phyloP scores from a whole-genome alignment of 2,888 invertebrate genomes.

The Eupithecia inturbata region DNA sequence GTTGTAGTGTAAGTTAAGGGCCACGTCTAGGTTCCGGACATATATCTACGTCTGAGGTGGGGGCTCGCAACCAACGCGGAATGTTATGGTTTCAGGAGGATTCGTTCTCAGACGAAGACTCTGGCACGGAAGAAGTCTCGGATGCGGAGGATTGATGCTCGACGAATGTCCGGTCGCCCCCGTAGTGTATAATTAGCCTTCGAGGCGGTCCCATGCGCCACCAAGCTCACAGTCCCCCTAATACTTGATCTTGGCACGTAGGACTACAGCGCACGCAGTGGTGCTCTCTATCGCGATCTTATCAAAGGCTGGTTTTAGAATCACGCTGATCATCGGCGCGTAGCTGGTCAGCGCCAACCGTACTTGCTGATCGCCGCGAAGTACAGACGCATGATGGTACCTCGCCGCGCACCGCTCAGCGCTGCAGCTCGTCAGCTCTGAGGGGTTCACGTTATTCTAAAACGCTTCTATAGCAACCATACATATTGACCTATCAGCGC shows the following conservation, averaged over 20 bases:
- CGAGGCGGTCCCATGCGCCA: constrained; percentile 49
- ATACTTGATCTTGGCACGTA: constrained; percentile 37
- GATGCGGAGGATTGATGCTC: constrained; percentile 78
- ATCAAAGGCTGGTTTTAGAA: constrained; percentile 43
- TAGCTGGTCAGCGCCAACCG: too few species aligned
- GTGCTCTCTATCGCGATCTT: constrained; percentile 59
- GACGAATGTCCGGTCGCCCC: constrained; percentile 53
- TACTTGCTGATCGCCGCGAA: too few species aligned
- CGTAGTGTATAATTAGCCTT: constrained; percentile 56
- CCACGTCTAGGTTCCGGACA: constrained; percentile 39
- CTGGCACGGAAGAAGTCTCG: constrained; percentile 79
- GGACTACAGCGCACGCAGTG: constrained; percentile 44
- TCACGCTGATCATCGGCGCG: too few species aligned
- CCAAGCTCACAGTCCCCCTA: constrained; percentile 42
- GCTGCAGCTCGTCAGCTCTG: too few species aligned
- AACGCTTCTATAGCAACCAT: too few species aligned
- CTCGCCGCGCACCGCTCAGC: too few species aligned
- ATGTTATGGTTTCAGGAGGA: constrained; percentile 82
- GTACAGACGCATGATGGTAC: too few species aligned
- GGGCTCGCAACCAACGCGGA: constrained; percentile 68
- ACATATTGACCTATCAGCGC: too few species aligned
- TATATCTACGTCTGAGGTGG: constrained; percentile 71
- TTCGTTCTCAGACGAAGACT: constrained; percentile 80
- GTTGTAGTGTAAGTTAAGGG: constrained; percentile 39
- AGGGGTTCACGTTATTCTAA: too few species aligned